A percentile compares a stretch with the other conserved stretches of the same genome.
Evolutionary conservation across 2,888 invertebrate genomes (phyloP).

Genomic region (Coelinius sp.): DNA sequence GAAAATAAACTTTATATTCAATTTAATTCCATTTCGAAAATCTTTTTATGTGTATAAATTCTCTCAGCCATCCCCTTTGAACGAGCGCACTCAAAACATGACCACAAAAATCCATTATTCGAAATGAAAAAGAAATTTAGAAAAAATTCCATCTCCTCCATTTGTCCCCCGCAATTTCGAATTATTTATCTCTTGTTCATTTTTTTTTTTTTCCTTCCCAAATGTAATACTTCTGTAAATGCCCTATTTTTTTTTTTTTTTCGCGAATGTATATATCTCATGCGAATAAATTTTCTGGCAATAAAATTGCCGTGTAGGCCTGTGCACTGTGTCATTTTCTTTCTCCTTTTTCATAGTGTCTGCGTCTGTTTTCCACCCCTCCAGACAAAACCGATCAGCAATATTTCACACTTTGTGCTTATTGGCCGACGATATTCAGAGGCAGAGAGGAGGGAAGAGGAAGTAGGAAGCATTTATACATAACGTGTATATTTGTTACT

Average conservation of each 20-base stretch:
- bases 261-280: background rate
- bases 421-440: conserved; percentile 54
- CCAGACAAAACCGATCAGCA: conserved; percentile 57
- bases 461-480: conserved; percentile 7
- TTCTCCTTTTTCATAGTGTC: conserved; percentile 20
- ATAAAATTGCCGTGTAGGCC: conserved; percentile 16
- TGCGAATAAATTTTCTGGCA: conserved; percentile 15
- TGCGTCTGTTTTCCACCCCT: conserved; percentile 34
- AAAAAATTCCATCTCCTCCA: background rate
- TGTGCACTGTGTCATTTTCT: conserved; percentile 26
- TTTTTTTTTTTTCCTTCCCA: conserved; percentile 21
- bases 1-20: too few species aligned
- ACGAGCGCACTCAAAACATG: background rate
- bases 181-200: conserved; percentile 29
- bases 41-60: conserved; percentile 4
- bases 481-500: conserved; percentile 12
- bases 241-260: conserved; percentile 2
- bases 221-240: conserved; percentile 10
- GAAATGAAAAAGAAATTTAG: background rate
- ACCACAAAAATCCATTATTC: background rate
- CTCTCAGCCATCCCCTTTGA: background rate
- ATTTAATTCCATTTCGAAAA: background rate
- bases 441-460: conserved; percentile 28
- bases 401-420: conserved; percentile 62
- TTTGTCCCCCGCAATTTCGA: background rate